A percentile compares a stretch with the other conserved stretches of the same genome.
phyloP scores from a whole-genome alignment of 2,888 invertebrate species.

The Pachymerium ferrugineum region DNA sequence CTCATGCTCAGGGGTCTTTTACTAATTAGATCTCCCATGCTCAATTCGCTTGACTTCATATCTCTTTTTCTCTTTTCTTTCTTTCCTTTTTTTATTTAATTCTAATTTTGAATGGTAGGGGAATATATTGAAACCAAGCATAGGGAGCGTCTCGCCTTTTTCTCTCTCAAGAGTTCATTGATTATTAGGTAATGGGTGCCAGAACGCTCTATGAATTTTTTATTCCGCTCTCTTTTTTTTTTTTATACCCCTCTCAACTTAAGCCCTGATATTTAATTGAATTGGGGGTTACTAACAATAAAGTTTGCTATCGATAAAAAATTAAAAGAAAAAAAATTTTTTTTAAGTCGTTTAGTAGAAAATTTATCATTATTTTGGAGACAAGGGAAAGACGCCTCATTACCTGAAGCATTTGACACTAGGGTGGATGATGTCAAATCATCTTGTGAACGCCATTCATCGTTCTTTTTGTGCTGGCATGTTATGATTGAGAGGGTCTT shows the following conservation, averaged over 20 bases:
- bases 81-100: constrained; percentile 8
- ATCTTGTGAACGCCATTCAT: constrained; percentile 2
- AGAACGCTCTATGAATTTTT: constrained; percentile 19
- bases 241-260: neutral
- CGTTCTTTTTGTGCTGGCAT: neutral
- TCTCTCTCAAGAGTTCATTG: constrained; percentile 16
- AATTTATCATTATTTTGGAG: too few species aligned
- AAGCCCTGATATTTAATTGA: constrained; percentile 27
- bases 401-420: neutral
- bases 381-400: neutral
- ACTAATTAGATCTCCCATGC: constrained; percentile 3
- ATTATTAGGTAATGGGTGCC: constrained; percentile 24
- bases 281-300: constrained; percentile 21
- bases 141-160: neutral
- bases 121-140: neutral
- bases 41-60: neutral
- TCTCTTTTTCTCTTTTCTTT: neutral
- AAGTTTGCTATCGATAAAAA: constrained; percentile 1
- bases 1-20: constrained; percentile 18
- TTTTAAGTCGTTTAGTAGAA: too few species aligned
- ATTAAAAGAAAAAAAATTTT: neutral
- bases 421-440: constrained; percentile 10
- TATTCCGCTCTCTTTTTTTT: neutral
- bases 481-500: neutral
- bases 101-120: constrained; percentile 22